Evolutionary conservation across 2,797 vertebrate species (phyloP).

Genomic region (Aphelocoma californica): DNA sequence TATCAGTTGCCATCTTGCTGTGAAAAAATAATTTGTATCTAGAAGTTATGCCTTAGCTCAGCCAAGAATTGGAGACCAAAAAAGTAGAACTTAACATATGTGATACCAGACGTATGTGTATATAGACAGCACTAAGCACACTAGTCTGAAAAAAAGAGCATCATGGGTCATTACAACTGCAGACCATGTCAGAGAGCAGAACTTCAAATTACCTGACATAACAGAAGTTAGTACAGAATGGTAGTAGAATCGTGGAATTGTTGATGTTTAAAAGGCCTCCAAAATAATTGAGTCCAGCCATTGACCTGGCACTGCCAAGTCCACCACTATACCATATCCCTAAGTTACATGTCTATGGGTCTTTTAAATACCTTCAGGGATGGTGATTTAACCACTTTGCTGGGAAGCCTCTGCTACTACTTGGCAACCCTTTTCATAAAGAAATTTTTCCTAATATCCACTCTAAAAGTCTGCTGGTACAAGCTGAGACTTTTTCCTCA

Average conservation of each 20-base stretch:
- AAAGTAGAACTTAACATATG: neutral
- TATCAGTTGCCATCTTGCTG: neutral
- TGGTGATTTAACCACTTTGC: neutral
- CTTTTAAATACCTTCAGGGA: neutral
- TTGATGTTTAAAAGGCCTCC: neutral
- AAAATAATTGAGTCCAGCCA: neutral
- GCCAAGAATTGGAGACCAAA: neutral
- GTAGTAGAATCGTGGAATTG: neutral
- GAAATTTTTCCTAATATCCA: neutral
- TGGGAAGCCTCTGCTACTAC: neutral
- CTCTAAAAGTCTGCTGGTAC: neutral
- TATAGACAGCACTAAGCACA: neutral
- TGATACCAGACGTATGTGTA: accelerated
- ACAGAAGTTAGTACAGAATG: neutral
- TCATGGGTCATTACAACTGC: neutral
- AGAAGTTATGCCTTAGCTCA: neutral
- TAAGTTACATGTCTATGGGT: neutral
- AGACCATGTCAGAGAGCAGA: neutral
- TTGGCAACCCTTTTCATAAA: neutral
- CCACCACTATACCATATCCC: neutral
- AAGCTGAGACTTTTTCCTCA: neutral
- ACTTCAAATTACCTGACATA: neutral
- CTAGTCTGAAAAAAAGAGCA: neutral
- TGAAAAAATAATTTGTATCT: neutral
- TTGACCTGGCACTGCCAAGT: neutral